Percentiles rank a stretch among this genome's conserved stretches.
phyloP scores from a whole-genome alignment of 1,140 invertebrate genomes.

The Leptinotarsa lineolata region DNA sequence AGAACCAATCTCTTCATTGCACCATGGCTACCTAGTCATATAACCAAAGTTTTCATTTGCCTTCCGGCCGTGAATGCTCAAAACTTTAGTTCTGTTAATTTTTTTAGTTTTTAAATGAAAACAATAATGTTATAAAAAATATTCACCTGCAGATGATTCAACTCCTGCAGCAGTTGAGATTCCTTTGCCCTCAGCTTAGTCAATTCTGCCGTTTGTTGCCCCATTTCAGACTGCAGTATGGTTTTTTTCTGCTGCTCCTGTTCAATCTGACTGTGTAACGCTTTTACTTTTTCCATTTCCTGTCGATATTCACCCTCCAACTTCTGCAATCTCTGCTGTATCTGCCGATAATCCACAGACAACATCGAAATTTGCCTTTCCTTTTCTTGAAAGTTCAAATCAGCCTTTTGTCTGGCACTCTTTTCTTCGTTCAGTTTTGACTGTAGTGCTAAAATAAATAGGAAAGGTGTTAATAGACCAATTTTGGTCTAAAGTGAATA shows the following conservation, averaged over 20 bases:
- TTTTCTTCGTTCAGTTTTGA: slow-evolving; percentile 90
- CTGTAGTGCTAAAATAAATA: slow-evolving; percentile 74
- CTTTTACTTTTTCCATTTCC: slow-evolving; percentile 85
- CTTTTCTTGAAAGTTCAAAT: slow-evolving; percentile 84
- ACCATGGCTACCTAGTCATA: no score
- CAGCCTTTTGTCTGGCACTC: slow-evolving; percentile 77
- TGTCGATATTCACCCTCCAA: slow-evolving; percentile 86
- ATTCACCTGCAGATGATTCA: slow-evolving; percentile 64
- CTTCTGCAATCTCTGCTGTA: slow-evolving; percentile 87
- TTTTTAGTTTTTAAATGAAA: not conserved
- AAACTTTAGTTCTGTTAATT: no score
- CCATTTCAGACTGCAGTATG: slow-evolving; percentile 74
- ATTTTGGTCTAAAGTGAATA: no score
- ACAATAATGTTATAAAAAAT: not conserved
- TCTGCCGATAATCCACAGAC: slow-evolving; percentile 89
- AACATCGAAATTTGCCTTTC: slow-evolving; percentile 94
- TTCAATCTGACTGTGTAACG: slow-evolving; percentile 81
- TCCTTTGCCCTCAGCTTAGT: slow-evolving; percentile 75
- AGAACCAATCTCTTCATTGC: no score
- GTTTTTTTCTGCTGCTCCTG: slow-evolving; percentile 85
- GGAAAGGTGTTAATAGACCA: no score
- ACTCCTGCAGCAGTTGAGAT: slow-evolving; percentile 74
- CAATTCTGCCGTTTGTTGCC: slow-evolving; percentile 71
- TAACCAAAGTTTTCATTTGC: no score
- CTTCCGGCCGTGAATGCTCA: no score